These are phyloP conservation scores for Bathybates hornii DNA, from an alignment of 2,113 vertebrate species.

Conservation along the genomic window DNA sequence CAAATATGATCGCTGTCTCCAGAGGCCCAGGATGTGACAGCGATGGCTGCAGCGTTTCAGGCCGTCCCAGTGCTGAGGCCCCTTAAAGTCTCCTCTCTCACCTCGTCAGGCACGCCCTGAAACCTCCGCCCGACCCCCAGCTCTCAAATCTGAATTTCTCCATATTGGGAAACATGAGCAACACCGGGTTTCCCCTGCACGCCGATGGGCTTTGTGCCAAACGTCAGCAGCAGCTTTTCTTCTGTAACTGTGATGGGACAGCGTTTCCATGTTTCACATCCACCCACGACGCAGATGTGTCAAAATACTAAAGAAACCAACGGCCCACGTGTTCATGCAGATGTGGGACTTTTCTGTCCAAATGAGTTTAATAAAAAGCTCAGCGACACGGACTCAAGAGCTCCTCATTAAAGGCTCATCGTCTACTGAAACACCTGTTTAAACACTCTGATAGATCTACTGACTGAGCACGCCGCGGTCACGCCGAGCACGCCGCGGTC, in stretches of 20 bases:
- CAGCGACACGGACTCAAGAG: neutral
- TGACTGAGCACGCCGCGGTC: neutral
- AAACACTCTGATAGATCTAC: neutral
- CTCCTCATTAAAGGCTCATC: neutral
- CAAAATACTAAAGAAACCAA: neutral
- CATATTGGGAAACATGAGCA: neutral
- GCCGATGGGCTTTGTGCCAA: neutral
- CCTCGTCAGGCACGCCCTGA: neutral
- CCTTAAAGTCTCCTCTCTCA: neutral
- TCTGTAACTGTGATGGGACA: neutral
- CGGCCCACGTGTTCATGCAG: accelerated
- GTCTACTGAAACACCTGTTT: neutral
- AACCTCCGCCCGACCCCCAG: neutral
- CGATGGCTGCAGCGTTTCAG: neutral
- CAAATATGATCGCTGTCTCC: neutral
- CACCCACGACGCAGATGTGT: neutral
- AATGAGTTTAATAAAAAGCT: neutral
- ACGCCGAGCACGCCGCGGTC: too few species aligned
- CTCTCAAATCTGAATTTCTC: neutral
- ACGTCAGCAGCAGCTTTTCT: neutral
- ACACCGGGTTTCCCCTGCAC: neutral
- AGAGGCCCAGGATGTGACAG: neutral
- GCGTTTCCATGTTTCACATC: neutral
- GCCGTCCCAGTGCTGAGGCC: neutral
- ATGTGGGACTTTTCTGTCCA: neutral